Conservation (phyloP, 1,140 invertebrate species). For the Solenopsis invicta region DNA sequence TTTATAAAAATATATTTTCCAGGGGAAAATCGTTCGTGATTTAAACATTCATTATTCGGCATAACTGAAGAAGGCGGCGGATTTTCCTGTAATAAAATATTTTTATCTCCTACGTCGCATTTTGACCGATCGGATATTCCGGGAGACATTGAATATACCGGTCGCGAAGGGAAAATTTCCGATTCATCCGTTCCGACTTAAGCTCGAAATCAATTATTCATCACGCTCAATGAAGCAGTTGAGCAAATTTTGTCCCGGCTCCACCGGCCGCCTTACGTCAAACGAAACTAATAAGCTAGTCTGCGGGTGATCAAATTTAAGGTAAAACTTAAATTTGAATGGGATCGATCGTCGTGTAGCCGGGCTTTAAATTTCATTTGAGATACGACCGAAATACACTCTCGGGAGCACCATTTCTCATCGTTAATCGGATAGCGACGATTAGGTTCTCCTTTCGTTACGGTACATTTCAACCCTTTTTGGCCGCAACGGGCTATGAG, state of each 20-base stretch:
- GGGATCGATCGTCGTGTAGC: conserved; percentile 17
- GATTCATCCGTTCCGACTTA: conserved; percentile 36
- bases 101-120: conserved; percentile 17
- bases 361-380: conserved; percentile 32
- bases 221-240: conserved; percentile 38
- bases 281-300: conserved; percentile 56
- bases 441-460: conserved; percentile 44
- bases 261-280: conserved; percentile 49
- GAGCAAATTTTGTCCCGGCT: conserved; percentile 31
- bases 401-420: conserved; percentile 25
- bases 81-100: conserved; percentile 24
- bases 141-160: conserved; percentile 30
- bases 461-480: conserved; percentile 4
- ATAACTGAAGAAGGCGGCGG: neutral
- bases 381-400: conserved; percentile 34
- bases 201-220: conserved; percentile 53
- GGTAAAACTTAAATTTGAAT: conserved; percentile 48
- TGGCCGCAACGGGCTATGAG: neutral
- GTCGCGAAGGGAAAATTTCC: conserved; percentile 38
- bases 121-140: conserved; percentile 20
- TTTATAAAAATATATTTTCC: neutral
- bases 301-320: conserved; percentile 48
- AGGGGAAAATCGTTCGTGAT: neutral
- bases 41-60: conserved; percentile 24
- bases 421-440: conserved; percentile 26